A percentile compares a stretch with the other conserved stretches of the same genome.
Evolutionary conservation across 2,888 invertebrate species (phyloP).

Genomic region (Willowsia nigromaculata): DNA sequence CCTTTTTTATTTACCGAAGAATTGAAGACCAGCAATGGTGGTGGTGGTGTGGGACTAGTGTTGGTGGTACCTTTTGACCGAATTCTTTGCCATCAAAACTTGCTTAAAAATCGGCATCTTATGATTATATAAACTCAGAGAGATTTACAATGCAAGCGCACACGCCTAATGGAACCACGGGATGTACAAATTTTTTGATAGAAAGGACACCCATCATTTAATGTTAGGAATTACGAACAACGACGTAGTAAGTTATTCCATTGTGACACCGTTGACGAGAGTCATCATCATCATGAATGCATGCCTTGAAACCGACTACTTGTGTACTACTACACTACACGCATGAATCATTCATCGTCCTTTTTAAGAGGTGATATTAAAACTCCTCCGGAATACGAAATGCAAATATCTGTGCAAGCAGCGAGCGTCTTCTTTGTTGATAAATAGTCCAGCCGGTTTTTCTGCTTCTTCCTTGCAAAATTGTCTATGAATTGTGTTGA

Average conservation of each 20-base stretch:
- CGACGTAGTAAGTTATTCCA: constrained; percentile 6
- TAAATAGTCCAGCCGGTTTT: constrained; percentile 72
- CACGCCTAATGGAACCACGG: not conserved
- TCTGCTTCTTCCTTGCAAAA: constrained; percentile 26
- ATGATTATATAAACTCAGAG: constrained; percentile 47
- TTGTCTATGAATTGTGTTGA: not conserved
- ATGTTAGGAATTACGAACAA: not conserved
- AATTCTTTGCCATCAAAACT: constrained; percentile 56
- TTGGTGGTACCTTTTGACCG: constrained; percentile 69
- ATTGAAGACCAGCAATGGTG: not conserved
- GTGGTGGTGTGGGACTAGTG: not conserved
- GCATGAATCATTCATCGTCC: constrained; percentile 45
- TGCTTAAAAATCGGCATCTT: constrained; percentile 29
- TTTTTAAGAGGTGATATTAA: constrained; percentile 32
- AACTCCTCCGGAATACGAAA: constrained; percentile 71
- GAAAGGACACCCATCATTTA: not conserved
- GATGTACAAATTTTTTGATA: not conserved
- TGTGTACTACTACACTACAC: not conserved
- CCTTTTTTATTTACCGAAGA: constrained; percentile 6
- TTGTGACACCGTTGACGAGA: constrained; percentile 11
- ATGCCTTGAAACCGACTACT: no score
- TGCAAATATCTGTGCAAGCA: constrained; percentile 45
- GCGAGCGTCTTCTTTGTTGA: not conserved
- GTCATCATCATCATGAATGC: no score
- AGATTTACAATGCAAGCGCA: constrained; percentile 43